Evolutionary conservation across 2,888 invertebrate species (phyloP).

Genomic region (Andrena flavipes): DNA sequence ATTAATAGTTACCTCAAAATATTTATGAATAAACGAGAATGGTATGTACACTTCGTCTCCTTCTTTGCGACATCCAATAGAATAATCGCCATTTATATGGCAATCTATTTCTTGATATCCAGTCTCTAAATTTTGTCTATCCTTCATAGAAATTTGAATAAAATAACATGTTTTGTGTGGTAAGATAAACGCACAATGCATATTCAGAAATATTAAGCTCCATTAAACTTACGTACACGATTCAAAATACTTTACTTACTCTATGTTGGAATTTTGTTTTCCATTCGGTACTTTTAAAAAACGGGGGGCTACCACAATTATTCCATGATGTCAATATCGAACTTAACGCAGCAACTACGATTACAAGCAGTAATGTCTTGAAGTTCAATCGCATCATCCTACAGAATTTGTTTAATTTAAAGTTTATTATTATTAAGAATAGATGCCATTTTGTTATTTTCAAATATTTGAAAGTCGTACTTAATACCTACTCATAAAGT

Average conservation of each 20-base stretch:
- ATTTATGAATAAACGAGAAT: slow-evolving; percentile 96
- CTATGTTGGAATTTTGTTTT: slow-evolving; percentile 80
- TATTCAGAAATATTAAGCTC: not conserved
- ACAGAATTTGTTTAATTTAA: slow-evolving; percentile 80
- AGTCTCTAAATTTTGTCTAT: slow-evolving; percentile 82
- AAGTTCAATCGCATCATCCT: slow-evolving; percentile 93
- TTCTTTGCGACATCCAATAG: slow-evolving; percentile 91
- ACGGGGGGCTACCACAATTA: slow-evolving; percentile 88
- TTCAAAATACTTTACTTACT: slow-evolving; percentile 65
- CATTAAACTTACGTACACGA: not conserved
- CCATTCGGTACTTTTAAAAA: slow-evolving; percentile 80
- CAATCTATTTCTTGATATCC: slow-evolving; percentile 92
- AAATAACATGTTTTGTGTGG: not conserved
- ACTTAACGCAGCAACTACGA: slow-evolving; percentile 86
- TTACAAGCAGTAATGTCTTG: slow-evolving; percentile 88
- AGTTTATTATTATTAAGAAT: no score
- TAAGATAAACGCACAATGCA: not conserved
- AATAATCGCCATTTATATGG: slow-evolving; percentile 94
- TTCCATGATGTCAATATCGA: slow-evolving; percentile 91
- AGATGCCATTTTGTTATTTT: not conserved
- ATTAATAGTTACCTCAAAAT: slow-evolving; percentile 91
- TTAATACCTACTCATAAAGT: slow-evolving; percentile 25
- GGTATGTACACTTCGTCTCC: slow-evolving; percentile 96
- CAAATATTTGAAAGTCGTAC: not conserved
- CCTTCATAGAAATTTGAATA: slow-evolving; percentile 63